phyloP scores from a whole-genome alignment of 2,113 vertebrate species.

The Pelecanoides urinatrix region DNA sequence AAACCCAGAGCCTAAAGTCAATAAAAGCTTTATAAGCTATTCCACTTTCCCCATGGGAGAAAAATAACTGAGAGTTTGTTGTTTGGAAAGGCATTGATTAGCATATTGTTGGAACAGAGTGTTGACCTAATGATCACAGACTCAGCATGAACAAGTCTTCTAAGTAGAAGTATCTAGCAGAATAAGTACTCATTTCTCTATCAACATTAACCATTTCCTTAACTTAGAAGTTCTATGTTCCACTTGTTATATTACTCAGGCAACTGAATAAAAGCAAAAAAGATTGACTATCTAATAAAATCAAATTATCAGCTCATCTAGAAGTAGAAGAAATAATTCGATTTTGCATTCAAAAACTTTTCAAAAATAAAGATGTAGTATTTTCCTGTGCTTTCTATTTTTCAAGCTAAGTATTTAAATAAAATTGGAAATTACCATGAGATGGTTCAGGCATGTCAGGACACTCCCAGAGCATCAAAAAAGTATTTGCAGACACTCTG shows the following conservation, averaged over 20 bases:
- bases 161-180: background rate
- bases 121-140: conserved; percentile 11
- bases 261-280: background rate
- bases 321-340: background rate
- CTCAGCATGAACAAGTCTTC: conserved; percentile 4
- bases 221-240: background rate
- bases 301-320: background rate
- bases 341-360: background rate
- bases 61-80: conserved; percentile 9
- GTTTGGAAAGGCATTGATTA: conserved; percentile 32
- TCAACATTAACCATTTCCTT: background rate
- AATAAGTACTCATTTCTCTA: background rate
- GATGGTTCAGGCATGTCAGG: background rate
- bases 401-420: background rate
- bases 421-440: background rate
- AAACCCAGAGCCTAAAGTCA: background rate
- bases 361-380: background rate
- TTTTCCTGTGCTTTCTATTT: background rate
- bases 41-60: background rate
- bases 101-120: conserved; percentile 26
- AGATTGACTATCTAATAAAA: background rate
- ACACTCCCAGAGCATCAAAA: background rate
- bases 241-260: background rate
- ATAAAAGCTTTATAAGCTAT: conserved; percentile 27
- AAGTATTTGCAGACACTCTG: background rate